Evolutionary conservation across 2,888 invertebrate genomes (phyloP).

Genomic region (Acleris emargana): DNA sequence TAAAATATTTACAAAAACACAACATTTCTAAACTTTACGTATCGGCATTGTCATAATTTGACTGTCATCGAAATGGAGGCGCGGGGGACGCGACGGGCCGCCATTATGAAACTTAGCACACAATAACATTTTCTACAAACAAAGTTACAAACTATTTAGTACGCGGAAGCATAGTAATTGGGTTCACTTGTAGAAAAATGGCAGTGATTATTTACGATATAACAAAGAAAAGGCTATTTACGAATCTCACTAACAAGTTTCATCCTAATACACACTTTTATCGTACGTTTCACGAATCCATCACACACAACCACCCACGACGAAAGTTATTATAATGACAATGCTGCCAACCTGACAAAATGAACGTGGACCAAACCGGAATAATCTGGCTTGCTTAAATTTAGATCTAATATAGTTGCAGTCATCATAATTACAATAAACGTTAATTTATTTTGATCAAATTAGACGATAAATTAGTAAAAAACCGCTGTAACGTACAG

Average conservation of each 20-base stretch:
- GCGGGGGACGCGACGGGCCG: constrained; percentile 88
- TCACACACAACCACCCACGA: constrained; percentile 62
- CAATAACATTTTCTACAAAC: constrained; percentile 75
- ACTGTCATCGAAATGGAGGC: constrained; percentile 86
- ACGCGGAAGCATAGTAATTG: constrained; percentile 37
- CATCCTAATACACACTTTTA: constrained; percentile 51
- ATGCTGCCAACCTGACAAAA: constrained; percentile 55
- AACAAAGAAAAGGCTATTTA: constrained; percentile 38
- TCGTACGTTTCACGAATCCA: constrained; percentile 42
- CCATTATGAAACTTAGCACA: constrained; percentile 84
- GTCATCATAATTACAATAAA: no score
- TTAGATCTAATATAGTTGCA: no score
- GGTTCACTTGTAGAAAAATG: constrained; percentile 23
- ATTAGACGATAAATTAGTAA: no score
- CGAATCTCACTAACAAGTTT: constrained; percentile 16
- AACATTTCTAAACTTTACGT: constrained; percentile 74
- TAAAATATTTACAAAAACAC: constrained; percentile 68
- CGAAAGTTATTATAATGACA: constrained; percentile 70
- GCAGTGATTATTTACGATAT: constrained; percentile 38
- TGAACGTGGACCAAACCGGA: constrained; percentile 15
- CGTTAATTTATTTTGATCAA: no score
- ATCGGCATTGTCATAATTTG: constrained; percentile 83
- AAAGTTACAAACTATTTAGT: constrained; percentile 42
- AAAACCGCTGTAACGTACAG: no score
- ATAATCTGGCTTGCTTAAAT: neutral